Evolutionary conservation across 2,888 invertebrate species (phyloP).

Genomic region (Coelogynopora nodosa): DNA sequence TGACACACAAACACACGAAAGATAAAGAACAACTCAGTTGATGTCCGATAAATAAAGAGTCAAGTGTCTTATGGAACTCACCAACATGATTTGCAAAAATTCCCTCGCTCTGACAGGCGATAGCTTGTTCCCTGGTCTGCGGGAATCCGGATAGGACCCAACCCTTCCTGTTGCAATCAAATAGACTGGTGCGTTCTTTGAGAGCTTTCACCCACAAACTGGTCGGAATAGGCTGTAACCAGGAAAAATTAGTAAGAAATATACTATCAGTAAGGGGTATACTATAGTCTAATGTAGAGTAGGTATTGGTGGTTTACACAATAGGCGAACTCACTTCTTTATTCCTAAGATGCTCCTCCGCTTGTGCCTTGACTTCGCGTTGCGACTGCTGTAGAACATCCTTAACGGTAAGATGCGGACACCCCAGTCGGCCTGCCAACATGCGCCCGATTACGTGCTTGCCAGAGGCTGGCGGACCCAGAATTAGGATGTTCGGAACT

Average conservation of each 20-base stretch:
- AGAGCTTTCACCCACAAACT: slow-evolving; percentile 58
- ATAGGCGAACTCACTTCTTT: slow-evolving; percentile 50
- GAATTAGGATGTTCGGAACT: slow-evolving; percentile 59
- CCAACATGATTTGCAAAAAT: slow-evolving; percentile 61
- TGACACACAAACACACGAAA: too few species aligned
- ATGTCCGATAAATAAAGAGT: background rate
- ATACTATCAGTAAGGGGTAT: background rate
- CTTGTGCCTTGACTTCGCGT: slow-evolving; percentile 48
- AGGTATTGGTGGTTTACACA: too few species aligned
- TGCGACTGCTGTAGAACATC: slow-evolving; percentile 57
- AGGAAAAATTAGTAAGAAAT: background rate
- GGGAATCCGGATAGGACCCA: slow-evolving; percentile 61
- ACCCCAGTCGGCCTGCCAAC: slow-evolving; percentile 55
- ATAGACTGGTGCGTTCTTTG: slow-evolving; percentile 53
- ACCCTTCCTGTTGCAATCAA: slow-evolving; percentile 60
- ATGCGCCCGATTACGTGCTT: slow-evolving; percentile 58
- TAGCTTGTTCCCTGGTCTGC: slow-evolving; percentile 57
- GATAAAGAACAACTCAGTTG: too few species aligned
- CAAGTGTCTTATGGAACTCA: slow-evolving; percentile 48
- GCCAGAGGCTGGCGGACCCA: slow-evolving; percentile 61
- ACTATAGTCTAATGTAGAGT: too few species aligned
- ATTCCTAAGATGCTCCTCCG: slow-evolving; percentile 51
- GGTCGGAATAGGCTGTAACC: slow-evolving; percentile 51
- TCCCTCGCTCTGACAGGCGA: slow-evolving; percentile 57
- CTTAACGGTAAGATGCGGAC: slow-evolving; percentile 55